Conservation (phyloP, 2,888 invertebrate genomes). For the Cactoblastis cactorum region DNA sequence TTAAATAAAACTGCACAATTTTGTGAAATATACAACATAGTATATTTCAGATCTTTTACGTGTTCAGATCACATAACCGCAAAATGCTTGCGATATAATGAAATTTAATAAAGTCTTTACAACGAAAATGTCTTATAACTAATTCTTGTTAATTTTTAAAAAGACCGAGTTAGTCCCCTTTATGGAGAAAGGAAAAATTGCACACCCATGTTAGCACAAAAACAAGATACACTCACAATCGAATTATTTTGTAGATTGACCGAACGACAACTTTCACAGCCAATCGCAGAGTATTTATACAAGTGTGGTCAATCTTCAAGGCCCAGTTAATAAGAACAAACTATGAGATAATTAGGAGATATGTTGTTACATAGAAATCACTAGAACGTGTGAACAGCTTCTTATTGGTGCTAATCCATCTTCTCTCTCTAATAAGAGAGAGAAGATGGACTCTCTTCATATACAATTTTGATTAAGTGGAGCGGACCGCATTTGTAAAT, state of each 20-base stretch:
- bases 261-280: constrained; percentile 12
- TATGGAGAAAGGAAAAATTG: constrained; percentile 32
- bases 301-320: constrained; percentile 8
- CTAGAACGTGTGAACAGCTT: neutral
- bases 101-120: neutral
- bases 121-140: neutral
- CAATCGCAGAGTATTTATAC: constrained; percentile 10
- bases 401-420: neutral
- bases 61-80: neutral
- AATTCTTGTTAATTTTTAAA: constrained; percentile 1
- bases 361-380: neutral
- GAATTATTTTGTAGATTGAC: constrained; percentile 16
- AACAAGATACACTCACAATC: constrained; percentile 30
- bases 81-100: neutral
- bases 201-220: constrained; percentile 57
- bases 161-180: neutral
- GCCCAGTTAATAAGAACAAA: constrained; percentile 4
- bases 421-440: too few species aligned
- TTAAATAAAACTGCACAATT: neutral
- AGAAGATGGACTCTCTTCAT: too few species aligned
- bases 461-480: too few species aligned
- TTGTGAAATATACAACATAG: too few species aligned
- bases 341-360: constrained; percentile 10
- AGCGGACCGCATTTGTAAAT: too few species aligned
- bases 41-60: neutral